These are phyloP conservation scores for Aix galericulata DNA, from an alignment of 2,113 vertebrate genomes.

Conservation along the genomic window DNA sequence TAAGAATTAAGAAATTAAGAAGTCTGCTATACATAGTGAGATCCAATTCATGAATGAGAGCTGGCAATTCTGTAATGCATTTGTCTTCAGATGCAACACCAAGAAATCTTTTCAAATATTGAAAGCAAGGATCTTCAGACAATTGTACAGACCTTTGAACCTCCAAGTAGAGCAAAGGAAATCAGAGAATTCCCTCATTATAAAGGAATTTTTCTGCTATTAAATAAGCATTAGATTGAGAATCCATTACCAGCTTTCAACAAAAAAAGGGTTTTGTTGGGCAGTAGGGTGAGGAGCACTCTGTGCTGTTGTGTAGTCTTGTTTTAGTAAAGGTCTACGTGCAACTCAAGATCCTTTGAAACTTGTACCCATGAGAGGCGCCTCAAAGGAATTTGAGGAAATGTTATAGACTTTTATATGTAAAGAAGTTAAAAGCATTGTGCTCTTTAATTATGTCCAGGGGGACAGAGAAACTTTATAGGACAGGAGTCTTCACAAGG, in stretches of 20 bases:
- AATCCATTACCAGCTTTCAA: neutral
- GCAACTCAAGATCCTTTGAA: neutral
- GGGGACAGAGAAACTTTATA: neutral
- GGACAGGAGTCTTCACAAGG: neutral
- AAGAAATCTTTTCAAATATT: neutral
- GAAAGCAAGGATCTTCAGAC: neutral
- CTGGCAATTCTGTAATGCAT: neutral
- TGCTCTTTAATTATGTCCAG: neutral
- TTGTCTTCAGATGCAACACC: neutral
- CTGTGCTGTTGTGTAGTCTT: neutral
- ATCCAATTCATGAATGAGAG: neutral
- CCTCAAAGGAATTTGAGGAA: neutral
- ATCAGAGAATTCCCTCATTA: neutral
- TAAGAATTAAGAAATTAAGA: neutral
- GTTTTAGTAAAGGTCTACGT: neutral
- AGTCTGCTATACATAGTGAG: neutral
- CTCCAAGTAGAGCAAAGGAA: neutral
- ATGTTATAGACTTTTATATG: neutral
- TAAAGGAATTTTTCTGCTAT: neutral
- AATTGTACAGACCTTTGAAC: neutral
- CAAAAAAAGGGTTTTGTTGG: neutral
- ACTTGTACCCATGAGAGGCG: neutral
- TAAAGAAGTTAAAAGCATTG: neutral
- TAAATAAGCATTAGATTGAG: neutral
- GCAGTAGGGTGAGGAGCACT: neutral